Conservation (phyloP, 2,113 vertebrate genomes). For the western clawed frog (Xenopus tropicalis) region UCB_Xtro_10.0 CM004447.2:114729501-114730000, state of each 20-base stretch:
- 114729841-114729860: constrained; percentile 75
- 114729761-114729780: not conserved
- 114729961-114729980: not conserved
- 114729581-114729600: constrained; percentile 98
- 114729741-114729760: not conserved
- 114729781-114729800: not conserved
- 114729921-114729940: constrained; percentile 54
- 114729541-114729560: constrained; percentile 98
- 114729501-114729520: constrained; percentile 99
- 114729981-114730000: constrained; percentile 35
- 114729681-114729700: not conserved
- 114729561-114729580: constrained; percentile 97
- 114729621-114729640: not conserved
- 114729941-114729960: constrained; percentile 51
- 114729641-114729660: not conserved
- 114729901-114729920: constrained; percentile 69
- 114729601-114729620: not conserved
- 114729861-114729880: constrained; percentile 59
- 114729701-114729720: constrained; percentile 31
- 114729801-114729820: constrained; percentile 50
- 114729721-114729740: constrained; percentile 24
- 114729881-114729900: constrained; percentile 60
- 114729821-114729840: constrained; percentile 57
- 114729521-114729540: constrained; percentile 98
- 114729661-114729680: not conserved